Evolutionary conservation across 2,113 vertebrate genomes (phyloP), one percentile per base, ranked within the genome.

Genomic region (Calidris pygmaea): DNA sequence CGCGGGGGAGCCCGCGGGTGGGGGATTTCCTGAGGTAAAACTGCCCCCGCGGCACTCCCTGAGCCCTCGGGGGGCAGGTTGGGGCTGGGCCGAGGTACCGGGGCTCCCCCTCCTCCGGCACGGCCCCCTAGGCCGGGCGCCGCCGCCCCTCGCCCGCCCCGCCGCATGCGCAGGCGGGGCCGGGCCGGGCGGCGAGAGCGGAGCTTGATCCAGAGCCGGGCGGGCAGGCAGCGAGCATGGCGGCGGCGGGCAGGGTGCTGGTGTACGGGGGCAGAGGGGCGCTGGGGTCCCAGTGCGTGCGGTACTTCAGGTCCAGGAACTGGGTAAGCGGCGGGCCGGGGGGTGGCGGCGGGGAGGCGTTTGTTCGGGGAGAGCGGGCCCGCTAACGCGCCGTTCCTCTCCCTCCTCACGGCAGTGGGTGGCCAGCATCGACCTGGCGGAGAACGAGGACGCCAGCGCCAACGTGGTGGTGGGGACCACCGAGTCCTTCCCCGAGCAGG

Each of bases 251-350:
- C 73, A 96, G 98, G 93, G 98, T 98, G 41, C 97, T 99, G 90
- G 98, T 99, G 48, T 99, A 99, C 58, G 99, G 99, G 3, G 99
- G 99, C 24, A 96, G 89, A 56, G 99, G 99, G 7, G 99, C 99
- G 1, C 97, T 99, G 96, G 99, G 99, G 48, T 98, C 99, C 8
- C 98, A 97, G 23, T 99, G 99, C 83, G 99, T 99, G 84, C 98
- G 96, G 18, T 97, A 98, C 74, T 99, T 99, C 93, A 98, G 97
- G 80, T 96, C 98, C 43, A 98, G 97, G 93, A 97, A 98, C 97
- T 99, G 99, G 99, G 99, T 99, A 96, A 98, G 97, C 30, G 6
- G 17, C 5, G 71, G 48, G 87, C 41, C 10, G 74, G 53, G 58
- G 16, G 14, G 8, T 6, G 56, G 30, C 13, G 34, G 41, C 41